These are phyloP conservation scores for Phyllotis vaccarum DNA, from an alignment of 2,797 vertebrate species.

Conservation along the genomic window DNA sequence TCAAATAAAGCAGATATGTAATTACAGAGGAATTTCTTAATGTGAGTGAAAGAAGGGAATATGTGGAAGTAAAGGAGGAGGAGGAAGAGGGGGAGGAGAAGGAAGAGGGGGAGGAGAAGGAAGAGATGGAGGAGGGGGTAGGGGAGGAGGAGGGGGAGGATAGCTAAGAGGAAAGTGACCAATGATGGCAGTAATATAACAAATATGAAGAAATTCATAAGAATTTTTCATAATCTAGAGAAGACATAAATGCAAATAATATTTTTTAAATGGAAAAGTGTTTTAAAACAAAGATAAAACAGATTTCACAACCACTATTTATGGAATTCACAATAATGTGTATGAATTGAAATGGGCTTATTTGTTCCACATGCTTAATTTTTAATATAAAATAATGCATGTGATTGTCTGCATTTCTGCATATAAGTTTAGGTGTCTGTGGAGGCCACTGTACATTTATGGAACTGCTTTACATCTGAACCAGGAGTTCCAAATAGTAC, in stretches of 20 bases:
- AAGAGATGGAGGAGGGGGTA: too few species aligned
- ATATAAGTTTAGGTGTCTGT: neutral
- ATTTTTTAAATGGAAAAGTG: neutral
- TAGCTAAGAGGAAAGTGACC: neutral
- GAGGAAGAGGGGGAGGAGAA: too few species aligned
- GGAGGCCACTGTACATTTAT: too few species aligned
- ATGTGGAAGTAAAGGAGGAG: too few species aligned
- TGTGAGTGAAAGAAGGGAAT: neutral
- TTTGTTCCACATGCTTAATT: neutral
- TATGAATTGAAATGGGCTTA: neutral
- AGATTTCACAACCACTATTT: neutral
- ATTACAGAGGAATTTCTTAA: neutral
- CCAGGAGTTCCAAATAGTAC: neutral
- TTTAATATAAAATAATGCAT: neutral
- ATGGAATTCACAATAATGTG: neutral
- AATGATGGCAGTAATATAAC: neutral
- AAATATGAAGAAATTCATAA: neutral
- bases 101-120: too few species aligned
- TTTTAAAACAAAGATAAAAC: neutral
- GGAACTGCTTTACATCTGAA: neutral
- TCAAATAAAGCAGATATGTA: neutral
- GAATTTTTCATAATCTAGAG: neutral
- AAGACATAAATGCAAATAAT: neutral
- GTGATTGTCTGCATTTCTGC: too few species aligned
- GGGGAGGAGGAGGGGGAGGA: too few species aligned